These are phyloP conservation scores for Grammomys dolichurus DNA, from an alignment of 2,113 vertebrate species.

Conservation along the genomic window DNA sequence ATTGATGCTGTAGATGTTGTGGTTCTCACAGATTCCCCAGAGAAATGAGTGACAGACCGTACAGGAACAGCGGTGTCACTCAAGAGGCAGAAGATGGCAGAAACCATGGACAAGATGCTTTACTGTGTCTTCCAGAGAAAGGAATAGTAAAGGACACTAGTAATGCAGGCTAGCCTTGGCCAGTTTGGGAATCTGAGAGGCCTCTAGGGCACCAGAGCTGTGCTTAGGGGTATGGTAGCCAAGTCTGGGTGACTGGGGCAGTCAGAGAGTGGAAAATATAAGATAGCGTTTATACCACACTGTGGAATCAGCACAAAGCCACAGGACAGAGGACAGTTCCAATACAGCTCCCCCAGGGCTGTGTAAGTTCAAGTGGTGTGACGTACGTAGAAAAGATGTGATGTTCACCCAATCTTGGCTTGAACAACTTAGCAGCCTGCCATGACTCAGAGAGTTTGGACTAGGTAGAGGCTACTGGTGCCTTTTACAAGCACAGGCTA, in stretches of 20 bases:
- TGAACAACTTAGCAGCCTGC: neutral
- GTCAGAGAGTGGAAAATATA: neutral
- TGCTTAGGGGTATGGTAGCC: neutral
- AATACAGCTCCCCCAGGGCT: neutral
- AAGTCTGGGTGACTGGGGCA: neutral
- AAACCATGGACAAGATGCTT: neutral
- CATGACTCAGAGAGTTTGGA: neutral
- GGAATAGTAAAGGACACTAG: neutral
- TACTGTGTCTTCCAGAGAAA: neutral
- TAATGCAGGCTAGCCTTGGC: too few relatives aligned
- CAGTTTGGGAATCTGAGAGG: neutral
- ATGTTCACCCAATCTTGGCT: fast-evolving
- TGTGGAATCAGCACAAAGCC: fast-evolving
- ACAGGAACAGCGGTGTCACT: neutral
- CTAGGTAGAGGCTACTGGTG: neutral
- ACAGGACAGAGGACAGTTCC: neutral
- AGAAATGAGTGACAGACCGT: too few relatives aligned
- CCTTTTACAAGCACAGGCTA: neutral
- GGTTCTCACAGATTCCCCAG: neutral
- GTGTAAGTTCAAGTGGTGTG: neutral
- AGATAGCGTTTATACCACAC: neutral
- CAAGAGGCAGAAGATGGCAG: neutral
- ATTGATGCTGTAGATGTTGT: neutral
- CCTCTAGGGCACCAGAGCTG: neutral
- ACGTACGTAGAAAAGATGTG: neutral